Base-by-base conservation (phyloP, 2,113 vertebrate species). In the Erythrocercus mccallii region DNA sequence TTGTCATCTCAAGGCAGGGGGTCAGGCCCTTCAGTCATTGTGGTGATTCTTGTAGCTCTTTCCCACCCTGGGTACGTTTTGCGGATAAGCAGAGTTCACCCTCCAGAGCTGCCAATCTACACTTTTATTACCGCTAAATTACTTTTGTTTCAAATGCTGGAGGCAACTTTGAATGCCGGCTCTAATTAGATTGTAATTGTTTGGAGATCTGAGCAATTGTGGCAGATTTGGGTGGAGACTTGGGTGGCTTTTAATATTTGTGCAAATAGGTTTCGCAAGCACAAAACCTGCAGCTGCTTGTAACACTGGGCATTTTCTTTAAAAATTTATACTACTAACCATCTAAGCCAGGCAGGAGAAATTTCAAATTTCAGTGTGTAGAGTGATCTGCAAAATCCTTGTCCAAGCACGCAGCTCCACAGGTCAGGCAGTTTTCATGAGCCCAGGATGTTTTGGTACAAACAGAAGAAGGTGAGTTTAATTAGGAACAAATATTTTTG, bases 161-260 rank as follows among this genome's bases (percentile, higher is more conserved):
- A 97, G 96, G 96, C 96, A 93, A 96, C 88, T 94, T 74, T 73
- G 83, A 96, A 95, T 94, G 95, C 93, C 30, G 15, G 60, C 37
- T 95, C 95, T 96, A 97, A 97, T 97, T 95, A 97, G 88, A 86
- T 53, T 70, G 78, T 86, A 97, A 96, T 95, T 95, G 88, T 90
- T 86, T 58, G 82, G 86, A 88, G 94, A 97, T 86, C 94, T 62
- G 57, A 97, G 76, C 76, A 92, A 95, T 80, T 86, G 87, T 94
- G 94, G 93, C 96, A 92, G 91, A 83, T 84, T 62, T 79, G 61
- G 72, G 82, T 79, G 90, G 90, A 83, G 71, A 93, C 57, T 86
- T 53, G 15, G 40, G 65, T 70, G 85, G 40, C 44, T 92, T 80
- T 61, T 19, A 78, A 31, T 77, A 81, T 50, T 92, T 81, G 85